Conservation (phyloP, 2,113 vertebrate genomes). For the Toxostoma redivivum region DNA sequence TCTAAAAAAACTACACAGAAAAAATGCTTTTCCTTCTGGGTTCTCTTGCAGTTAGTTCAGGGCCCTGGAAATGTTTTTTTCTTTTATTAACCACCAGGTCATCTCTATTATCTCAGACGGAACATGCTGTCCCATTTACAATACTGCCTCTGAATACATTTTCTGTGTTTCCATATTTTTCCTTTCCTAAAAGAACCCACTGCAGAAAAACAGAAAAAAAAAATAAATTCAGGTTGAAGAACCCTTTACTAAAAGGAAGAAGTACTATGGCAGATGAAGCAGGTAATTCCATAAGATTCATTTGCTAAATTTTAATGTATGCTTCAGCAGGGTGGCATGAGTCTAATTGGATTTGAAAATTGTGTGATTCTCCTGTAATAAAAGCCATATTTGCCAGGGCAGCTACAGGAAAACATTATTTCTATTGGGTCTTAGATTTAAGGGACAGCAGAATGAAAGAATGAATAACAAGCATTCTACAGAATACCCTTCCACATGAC, state of each 20-base stretch:
- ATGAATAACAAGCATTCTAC: neutral
- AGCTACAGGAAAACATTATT: neutral
- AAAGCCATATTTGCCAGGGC: conserved; percentile 5
- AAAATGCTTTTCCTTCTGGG: neutral
- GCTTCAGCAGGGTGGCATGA: neutral
- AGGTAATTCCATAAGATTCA: neutral
- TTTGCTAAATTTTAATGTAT: neutral
- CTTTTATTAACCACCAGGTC: neutral
- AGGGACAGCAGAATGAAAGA: neutral
- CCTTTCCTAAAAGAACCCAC: neutral
- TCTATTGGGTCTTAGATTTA: neutral
- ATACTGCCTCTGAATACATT: neutral
- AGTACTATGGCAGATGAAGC: neutral
- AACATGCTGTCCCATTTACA: neutral
- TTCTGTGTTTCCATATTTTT: neutral
- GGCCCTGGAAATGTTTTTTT: neutral
- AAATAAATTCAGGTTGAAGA: neutral
- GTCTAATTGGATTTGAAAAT: conserved; percentile 39
- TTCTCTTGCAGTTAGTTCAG: neutral
- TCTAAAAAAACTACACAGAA: neutral
- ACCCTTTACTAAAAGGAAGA: neutral
- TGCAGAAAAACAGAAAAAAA: neutral
- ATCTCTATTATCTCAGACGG: neutral
- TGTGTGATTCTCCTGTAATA: neutral
- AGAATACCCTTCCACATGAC: neutral